phyloP scores from a whole-genome alignment of 1,140 invertebrate genomes.

The Saccostrea glomerata region DNA sequence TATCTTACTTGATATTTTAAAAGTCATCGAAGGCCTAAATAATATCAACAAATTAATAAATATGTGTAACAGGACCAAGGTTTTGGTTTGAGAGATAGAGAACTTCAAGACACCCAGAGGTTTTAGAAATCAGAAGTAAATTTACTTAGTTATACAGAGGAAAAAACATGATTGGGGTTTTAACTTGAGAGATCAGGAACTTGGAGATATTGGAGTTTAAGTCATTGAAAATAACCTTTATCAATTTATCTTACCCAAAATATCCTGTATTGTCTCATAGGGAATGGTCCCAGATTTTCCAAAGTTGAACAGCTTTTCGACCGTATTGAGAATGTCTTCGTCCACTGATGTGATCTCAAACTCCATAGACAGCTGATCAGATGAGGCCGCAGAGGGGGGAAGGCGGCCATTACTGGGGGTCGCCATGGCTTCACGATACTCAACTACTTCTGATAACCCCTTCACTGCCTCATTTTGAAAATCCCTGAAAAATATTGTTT shows the following conservation, averaged over 20 bases:
- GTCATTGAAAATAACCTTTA: not conserved
- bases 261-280: conserved; percentile 47
- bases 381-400: conserved; percentile 8
- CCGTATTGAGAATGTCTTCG: conserved; percentile 63
- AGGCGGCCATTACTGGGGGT: conserved; percentile 4
- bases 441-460: not conserved
- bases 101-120: too few relatives aligned
- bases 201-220: too few relatives aligned
- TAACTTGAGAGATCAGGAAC: too few relatives aligned
- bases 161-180: too few relatives aligned
- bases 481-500: not conserved
- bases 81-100: too few relatives aligned
- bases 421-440: not conserved
- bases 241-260: conserved; percentile 16
- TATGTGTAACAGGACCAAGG: too few relatives aligned
- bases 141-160: too few relatives aligned
- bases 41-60: too few relatives aligned
- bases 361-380: conserved; percentile 23
- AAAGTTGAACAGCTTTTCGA: conserved; percentile 58
- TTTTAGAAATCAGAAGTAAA: too few relatives aligned
- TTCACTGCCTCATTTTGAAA: conserved; percentile 30
- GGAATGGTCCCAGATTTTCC: conserved; percentile 45
- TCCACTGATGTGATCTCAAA: conserved; percentile 51
- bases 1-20: too few relatives aligned
- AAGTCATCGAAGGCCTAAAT: too few relatives aligned